phyloP scores from a whole-genome alignment of 1,140 invertebrate species.

The Hesperophylax magnus region DNA sequence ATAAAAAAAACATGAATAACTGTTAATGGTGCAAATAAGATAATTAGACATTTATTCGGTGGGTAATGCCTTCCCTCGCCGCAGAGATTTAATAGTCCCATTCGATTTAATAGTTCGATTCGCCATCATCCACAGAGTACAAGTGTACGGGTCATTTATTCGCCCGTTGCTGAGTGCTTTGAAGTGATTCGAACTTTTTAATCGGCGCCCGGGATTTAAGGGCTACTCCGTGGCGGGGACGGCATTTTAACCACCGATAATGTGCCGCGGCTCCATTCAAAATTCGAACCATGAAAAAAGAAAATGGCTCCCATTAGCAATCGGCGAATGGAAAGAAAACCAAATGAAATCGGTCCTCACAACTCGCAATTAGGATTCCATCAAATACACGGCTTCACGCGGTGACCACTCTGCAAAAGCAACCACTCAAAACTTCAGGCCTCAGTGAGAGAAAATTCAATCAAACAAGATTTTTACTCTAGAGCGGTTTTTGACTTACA shows the following conservation, averaged over 20 bases:
- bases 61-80: background rate
- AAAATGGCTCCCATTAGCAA: conserved; percentile 22
- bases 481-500: too few species aligned
- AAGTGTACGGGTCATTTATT: background rate
- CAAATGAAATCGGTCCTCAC: background rate
- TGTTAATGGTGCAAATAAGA: conserved; percentile 6
- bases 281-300: conserved; percentile 5
- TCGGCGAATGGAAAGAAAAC: conserved; percentile 10
- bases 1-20: conserved; percentile 12
- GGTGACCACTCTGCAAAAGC: too few species aligned
- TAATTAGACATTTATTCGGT: conserved; percentile 24
- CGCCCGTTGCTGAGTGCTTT: background rate
- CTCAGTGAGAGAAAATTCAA: too few species aligned
- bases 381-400: background rate
- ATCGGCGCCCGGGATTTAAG: background rate
- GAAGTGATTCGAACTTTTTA: background rate
- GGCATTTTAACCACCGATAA: background rate
- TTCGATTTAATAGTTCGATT: too few species aligned
- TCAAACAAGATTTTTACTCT: too few species aligned
- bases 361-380: background rate
- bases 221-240: background rate
- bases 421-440: too few species aligned
- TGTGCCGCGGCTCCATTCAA: conserved; percentile 10
- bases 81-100: conserved; percentile 9
- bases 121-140: background rate